Base-by-base conservation (phyloP, 2,888 invertebrate genomes). In the Eulithis prunata region DNA sequence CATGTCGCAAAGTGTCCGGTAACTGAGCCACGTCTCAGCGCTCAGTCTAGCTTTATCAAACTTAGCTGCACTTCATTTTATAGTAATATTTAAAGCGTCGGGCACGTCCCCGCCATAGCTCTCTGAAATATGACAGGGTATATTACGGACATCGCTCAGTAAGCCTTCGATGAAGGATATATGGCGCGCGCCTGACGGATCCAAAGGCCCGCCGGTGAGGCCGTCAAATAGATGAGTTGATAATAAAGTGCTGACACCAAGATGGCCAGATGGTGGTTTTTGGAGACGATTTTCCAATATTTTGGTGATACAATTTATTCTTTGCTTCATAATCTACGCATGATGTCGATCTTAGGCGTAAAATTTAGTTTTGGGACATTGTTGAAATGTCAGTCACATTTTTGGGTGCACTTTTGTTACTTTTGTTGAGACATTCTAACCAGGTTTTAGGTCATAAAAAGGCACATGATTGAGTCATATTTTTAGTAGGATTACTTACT, bases 81-180 rank as follows among this genome's bases (percentile, higher is more conserved):
- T 59, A 65, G 62, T 65, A 62, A 69, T 69, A 64, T 66, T 67
- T 64, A 54, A 66, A 64, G 45, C 56, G 65, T 59, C 60, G 51
- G 36, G 85, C 90, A 90, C 90, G 91, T 89, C 81, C 71, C 71
- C 71, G 77, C 89, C 83, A 89, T 90, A 86, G 84, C 79, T 90
- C 87, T 85, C 80, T 84, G 82, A 85, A 86, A 86, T 90, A 89
- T 90, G 90, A 89, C 87, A 82, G 79, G 83, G 82, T 89, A 53
- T 52, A 52, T 53, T 14, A 54, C 84, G 78, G 75, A 80, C 85
- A 84, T 87, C 87, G 88, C 77, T 86, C 88, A 82, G 82, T 87
- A 62, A 89, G 71, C 62, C 71, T 75, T 79, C 89, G 87, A 90
- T 89, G 89, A 83, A 80, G 84, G 81, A 91, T 89, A 90, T 90